phyloP scores from a whole-genome alignment of 2,113 vertebrate species.

The Phylloscopus trochilus region DNA sequence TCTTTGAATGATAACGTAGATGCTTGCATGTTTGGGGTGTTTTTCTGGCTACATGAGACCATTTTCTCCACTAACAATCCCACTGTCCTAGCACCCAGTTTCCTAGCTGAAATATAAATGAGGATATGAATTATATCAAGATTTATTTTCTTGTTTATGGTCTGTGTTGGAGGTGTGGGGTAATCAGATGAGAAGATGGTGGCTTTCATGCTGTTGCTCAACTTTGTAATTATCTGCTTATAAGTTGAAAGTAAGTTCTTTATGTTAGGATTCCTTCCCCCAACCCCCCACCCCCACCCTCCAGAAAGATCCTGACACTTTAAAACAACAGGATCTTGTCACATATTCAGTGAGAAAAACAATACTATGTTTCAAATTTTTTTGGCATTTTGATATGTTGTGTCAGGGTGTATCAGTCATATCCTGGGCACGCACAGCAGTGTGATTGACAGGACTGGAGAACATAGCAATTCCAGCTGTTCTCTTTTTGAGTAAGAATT shows the following conservation, averaged over 20 bases:
- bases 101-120: not conserved
- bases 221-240: not conserved
- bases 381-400: not conserved
- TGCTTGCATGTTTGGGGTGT: not conserved
- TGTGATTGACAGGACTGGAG: not conserved
- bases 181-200: not conserved
- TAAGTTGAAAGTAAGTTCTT: not conserved
- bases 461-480: not conserved
- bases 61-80: not conserved
- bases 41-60: not conserved
- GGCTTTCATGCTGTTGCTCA: not conserved
- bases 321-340: not conserved
- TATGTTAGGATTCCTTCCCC: not conserved
- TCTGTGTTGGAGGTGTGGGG: not conserved
- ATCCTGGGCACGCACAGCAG: not conserved
- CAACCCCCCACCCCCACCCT: fast-evolving
- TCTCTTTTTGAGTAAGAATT: not conserved
- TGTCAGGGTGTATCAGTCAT: conserved; percentile 10
- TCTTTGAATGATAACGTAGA: not conserved
- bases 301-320: not conserved
- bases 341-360: not conserved
- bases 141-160: not conserved
- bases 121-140: not conserved
- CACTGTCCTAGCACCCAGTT: not conserved
- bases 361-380: not conserved